Percentiles rank a stretch among this genome's conserved stretches.
Evolutionary conservation across 2,113 vertebrate genomes (phyloP).

Genomic region (Elaphurus davidianus): DNA sequence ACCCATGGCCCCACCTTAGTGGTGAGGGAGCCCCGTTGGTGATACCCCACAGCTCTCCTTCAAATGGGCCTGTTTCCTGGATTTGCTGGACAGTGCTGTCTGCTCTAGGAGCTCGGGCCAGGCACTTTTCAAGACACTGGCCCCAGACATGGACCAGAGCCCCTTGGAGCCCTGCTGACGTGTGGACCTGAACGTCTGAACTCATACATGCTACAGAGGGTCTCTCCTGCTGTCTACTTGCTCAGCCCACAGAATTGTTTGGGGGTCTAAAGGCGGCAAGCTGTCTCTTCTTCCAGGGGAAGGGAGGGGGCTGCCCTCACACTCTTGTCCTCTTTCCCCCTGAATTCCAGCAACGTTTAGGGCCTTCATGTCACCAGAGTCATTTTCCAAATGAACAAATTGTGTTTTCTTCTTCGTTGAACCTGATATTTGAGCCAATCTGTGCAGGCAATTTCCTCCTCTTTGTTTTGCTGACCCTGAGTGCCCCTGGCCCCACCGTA

Average conservation of each 20-base stretch:
- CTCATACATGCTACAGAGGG: not conserved
- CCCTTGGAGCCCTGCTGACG: not conserved
- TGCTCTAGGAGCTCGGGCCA: not conserved
- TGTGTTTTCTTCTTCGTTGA: conserved; percentile 80
- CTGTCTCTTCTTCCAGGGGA: not conserved
- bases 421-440: conserved; percentile 80
- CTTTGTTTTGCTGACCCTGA: conserved; percentile 81
- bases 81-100: no score
- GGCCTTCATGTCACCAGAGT: conserved; percentile 57
- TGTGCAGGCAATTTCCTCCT: conserved; percentile 79
- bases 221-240: not conserved
- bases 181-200: not conserved
- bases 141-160: not conserved
- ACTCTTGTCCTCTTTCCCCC: not conserved
- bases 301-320: not conserved
- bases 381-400: conserved; percentile 82
- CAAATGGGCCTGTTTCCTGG: not conserved
- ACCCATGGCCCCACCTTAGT: not conserved
- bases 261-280: not conserved
- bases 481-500: conserved; percentile 71
- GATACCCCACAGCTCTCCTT: not conserved
- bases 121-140: not conserved
- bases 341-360: conserved; percentile 46
- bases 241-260: not conserved
- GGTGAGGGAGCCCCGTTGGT: rapidly evolving